Percentiles rank a stretch among this genome's conserved stretches.
Evolutionary conservation across 2,888 invertebrate genomes (phyloP).

Genomic region (Syrphus vitripennis): DNA sequence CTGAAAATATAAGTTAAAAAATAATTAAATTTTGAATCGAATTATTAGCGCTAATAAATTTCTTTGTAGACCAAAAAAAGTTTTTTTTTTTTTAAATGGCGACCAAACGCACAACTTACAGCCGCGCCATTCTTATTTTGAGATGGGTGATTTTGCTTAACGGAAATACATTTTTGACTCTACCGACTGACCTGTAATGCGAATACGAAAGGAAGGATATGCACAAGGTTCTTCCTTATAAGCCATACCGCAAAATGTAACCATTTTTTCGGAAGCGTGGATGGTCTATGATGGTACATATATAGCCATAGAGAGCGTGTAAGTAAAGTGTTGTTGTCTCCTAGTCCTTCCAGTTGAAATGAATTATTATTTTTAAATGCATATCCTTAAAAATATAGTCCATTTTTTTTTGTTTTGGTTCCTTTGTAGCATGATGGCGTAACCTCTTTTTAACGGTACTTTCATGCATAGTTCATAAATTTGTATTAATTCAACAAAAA

Average conservation of each 20-base stretch:
- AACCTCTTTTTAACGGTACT: slow-evolving; percentile 19
- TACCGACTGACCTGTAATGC: slow-evolving; percentile 1
- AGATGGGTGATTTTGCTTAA: no score
- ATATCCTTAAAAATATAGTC: slow-evolving; percentile 23
- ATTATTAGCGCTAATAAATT: no score
- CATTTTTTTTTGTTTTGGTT: neutral
- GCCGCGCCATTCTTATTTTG: no score
- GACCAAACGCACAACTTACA: no score
- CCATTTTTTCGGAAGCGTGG: slow-evolving; percentile 10
- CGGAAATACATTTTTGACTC: no score
- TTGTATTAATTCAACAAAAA: slow-evolving; percentile 7
- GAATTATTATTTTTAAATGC: slow-evolving; percentile 54
- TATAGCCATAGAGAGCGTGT: neutral
- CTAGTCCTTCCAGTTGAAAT: slow-evolving; percentile 25
- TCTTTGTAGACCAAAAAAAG: no score
- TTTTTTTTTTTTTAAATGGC: no score
- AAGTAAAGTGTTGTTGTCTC: slow-evolving; percentile 19
- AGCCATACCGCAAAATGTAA: slow-evolving; percentile 41
- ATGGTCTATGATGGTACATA: neutral
- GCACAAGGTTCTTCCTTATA: slow-evolving; percentile 37
- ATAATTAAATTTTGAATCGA: no score
- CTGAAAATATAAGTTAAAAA: no score
- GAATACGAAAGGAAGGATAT: slow-evolving; percentile 25
- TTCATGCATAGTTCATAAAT: slow-evolving; percentile 54
- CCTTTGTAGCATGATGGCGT: neutral